Conservation (phyloP, 2,888 invertebrate genomes). For the Pristionchus arcanus region DNA sequence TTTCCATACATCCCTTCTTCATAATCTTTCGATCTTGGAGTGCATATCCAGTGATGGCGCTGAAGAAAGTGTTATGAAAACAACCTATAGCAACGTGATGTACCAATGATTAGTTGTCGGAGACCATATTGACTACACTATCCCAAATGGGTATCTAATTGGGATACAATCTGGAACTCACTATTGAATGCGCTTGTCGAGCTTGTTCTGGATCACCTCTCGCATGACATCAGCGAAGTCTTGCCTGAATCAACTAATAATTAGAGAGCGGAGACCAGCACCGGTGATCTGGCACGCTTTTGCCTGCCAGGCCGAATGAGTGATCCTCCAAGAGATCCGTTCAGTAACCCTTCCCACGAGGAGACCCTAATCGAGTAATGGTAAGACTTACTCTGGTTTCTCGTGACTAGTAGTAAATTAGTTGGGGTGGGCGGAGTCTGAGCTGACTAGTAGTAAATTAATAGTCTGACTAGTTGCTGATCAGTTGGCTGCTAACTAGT, state of each 20-base stretch:
- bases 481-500: no score
- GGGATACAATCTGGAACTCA: background rate
- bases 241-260: background rate
- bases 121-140: background rate
- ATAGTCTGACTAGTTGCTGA: no score
- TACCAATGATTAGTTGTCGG: background rate
- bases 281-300: no score
- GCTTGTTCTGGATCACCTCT: slow-evolving; percentile 7
- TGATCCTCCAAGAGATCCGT: no score
- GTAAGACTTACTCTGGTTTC: no score
- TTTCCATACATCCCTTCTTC: background rate
- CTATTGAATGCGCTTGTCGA: background rate
- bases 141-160: background rate
- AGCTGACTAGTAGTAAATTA: no score
- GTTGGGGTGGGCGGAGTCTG: no score
- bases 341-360: no score
- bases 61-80: background rate
- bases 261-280: no score
- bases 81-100: background rate
- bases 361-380: no score
- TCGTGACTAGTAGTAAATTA: no score
- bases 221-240: slow-evolving; percentile 45
- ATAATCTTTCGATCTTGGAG: background rate
- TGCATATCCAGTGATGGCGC: background rate
- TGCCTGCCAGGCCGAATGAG: no score